Percentiles rank a stretch among this genome's conserved stretches.
These are phyloP conservation scores for Todiramphus chloris DNA, from an alignment of 2,113 vertebrate species.

Conservation along the genomic window DNA sequence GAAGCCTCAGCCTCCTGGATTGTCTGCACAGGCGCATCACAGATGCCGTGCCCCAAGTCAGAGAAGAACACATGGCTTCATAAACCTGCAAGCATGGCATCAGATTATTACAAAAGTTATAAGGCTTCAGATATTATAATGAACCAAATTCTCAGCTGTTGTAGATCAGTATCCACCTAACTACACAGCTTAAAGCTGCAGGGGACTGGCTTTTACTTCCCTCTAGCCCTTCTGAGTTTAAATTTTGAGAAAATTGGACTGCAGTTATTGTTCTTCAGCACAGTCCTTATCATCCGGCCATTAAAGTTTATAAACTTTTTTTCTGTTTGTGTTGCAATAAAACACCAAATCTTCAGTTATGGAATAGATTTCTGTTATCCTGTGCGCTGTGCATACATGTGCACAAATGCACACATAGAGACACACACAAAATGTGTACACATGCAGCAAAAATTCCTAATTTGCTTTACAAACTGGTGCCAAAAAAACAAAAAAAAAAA, in stretches of 20 bases:
- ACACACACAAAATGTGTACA: neutral
- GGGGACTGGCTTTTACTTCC: neutral
- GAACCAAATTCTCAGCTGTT: neutral
- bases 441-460: neutral
- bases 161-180: neutral
- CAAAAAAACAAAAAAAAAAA: neutral
- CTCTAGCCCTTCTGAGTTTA: neutral
- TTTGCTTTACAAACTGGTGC: neutral
- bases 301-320: neutral
- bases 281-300: neutral
- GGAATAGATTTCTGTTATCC: neutral
- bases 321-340: neutral
- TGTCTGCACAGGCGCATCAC: rapidly evolving
- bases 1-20: rapidly evolving
- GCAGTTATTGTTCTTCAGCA: neutral
- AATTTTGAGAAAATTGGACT: neutral
- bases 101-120: neutral
- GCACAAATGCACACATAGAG: rapidly evolving
- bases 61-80: rapidly evolving
- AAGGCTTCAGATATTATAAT: neutral
- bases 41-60: rapidly evolving
- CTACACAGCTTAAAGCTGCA: neutral
- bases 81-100: neutral
- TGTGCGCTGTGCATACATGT: rapidly evolving
- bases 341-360: neutral